Conservation (phyloP, 2,113 vertebrate species). For the Cyphomyrus discorhynchus region DNA sequence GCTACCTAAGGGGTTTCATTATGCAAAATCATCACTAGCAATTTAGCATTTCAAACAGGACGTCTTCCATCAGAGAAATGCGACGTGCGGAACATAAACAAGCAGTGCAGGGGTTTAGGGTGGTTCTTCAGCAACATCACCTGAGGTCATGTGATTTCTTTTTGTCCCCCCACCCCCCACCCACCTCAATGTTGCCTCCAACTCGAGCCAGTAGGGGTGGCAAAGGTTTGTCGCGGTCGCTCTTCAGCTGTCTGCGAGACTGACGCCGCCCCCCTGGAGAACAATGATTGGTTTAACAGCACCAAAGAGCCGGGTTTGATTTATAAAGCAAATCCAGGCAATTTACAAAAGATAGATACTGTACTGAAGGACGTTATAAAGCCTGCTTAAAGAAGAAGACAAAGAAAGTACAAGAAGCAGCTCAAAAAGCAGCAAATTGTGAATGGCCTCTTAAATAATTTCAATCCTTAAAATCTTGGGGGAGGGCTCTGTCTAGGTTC, state of each 20-base stretch:
- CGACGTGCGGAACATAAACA: not conserved
- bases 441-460: not conserved
- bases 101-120: not conserved
- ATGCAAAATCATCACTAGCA: not conserved
- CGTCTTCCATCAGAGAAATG: not conserved
- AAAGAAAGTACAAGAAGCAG: not conserved
- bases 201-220: constrained; percentile 90
- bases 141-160: not conserved
- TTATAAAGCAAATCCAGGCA: not conserved
- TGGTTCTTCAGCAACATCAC: not conserved
- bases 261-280: constrained; percentile 80
- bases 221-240: constrained; percentile 88
- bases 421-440: not conserved
- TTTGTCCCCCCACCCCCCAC: not conserved
- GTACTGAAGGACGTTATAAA: not conserved
- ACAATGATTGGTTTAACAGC: constrained; percentile 8
- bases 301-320: not conserved
- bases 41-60: not conserved
- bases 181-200: constrained; percentile 92
- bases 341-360: not conserved
- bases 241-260: constrained; percentile 87
- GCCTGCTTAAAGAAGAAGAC: not conserved
- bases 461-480: not conserved
- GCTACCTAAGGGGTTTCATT: not conserved
- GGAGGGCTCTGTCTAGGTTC: not conserved